phyloP scores from a whole-genome alignment of 2,888 invertebrate genomes.

The Odontocolon sp. region DNA sequence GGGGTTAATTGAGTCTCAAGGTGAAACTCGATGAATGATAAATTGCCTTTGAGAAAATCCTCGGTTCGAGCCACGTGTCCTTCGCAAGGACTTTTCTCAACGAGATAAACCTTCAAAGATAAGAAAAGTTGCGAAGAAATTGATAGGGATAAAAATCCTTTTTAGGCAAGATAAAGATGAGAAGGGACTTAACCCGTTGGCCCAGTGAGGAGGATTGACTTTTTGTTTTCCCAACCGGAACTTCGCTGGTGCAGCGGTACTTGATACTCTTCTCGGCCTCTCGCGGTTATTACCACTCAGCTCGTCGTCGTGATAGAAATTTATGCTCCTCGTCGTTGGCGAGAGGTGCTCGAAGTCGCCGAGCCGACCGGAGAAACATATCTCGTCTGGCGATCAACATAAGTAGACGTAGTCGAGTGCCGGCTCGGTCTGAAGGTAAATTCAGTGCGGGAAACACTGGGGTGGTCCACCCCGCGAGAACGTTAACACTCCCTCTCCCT shows the following conservation, averaged over 20 bases:
- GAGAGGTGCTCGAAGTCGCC: constrained; percentile 11
- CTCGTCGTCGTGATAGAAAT: constrained; percentile 5
- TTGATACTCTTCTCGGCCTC: background rate
- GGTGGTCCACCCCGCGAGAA: background rate
- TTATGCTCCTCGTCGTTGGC: background rate
- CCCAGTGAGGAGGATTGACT: constrained; percentile 1
- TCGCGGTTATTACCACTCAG: constrained; percentile 2
- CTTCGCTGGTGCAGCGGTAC: background rate
- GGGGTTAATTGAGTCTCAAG: background rate
- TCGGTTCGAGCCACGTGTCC: background rate
- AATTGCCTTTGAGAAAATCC: background rate
- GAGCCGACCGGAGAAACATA: constrained; percentile 12
- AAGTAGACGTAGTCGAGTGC: constrained; percentile 33
- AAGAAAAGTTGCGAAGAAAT: background rate
- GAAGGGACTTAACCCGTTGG: background rate
- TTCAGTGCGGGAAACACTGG: constrained; percentile 20
- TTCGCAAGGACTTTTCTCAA: background rate
- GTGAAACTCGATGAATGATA: background rate
- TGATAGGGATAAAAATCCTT: background rate
- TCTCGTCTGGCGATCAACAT: constrained; percentile 31
- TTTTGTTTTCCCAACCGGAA: background rate
- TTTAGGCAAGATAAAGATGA: background rate
- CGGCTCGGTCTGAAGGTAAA: constrained; percentile 10
- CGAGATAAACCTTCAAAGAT: too few relatives aligned
- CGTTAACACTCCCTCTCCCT: background rate